phyloP scores from a whole-genome alignment of 2,888 invertebrate genomes.

The Steromphala cineraria region DNA sequence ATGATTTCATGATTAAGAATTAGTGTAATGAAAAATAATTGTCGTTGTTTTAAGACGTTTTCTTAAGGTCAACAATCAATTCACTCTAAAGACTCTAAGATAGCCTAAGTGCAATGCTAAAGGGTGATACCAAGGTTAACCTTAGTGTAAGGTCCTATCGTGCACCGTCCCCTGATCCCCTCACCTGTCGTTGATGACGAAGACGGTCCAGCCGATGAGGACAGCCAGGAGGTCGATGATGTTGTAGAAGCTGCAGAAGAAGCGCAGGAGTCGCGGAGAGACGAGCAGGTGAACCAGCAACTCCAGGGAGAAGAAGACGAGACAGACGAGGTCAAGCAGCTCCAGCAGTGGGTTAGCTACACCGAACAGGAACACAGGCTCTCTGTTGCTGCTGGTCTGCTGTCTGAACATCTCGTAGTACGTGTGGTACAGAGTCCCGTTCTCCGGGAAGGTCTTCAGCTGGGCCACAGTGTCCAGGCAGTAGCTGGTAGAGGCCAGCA shows the following conservation, averaged over 20 bases:
- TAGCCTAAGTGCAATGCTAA: no score
- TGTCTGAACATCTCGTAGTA: no score
- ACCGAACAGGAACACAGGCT: background rate
- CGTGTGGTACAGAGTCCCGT: background rate
- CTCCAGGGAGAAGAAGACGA: slow-evolving; percentile 2
- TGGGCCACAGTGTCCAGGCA: slow-evolving; percentile 2
- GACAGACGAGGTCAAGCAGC: background rate
- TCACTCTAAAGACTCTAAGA: no score
- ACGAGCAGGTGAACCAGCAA: background rate
- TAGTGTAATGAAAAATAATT: no score
- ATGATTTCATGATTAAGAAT: no score
- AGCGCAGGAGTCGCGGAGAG: background rate
- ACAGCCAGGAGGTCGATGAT: slow-evolving; percentile 9
- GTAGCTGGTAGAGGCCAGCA: background rate
- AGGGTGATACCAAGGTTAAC: no score
- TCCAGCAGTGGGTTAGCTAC: background rate
- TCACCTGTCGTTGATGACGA: background rate
- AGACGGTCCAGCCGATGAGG: slow-evolving; percentile 9
- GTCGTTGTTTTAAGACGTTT: no score
- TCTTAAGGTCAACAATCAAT: no score
- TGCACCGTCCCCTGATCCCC: no score
- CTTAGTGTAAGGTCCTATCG: no score
- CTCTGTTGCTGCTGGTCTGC: background rate
- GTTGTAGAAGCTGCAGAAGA: background rate
- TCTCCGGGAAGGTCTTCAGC: background rate